phyloP scores from a whole-genome alignment of 2,113 vertebrate species.

The Mesembrinibis cayennensis region DNA sequence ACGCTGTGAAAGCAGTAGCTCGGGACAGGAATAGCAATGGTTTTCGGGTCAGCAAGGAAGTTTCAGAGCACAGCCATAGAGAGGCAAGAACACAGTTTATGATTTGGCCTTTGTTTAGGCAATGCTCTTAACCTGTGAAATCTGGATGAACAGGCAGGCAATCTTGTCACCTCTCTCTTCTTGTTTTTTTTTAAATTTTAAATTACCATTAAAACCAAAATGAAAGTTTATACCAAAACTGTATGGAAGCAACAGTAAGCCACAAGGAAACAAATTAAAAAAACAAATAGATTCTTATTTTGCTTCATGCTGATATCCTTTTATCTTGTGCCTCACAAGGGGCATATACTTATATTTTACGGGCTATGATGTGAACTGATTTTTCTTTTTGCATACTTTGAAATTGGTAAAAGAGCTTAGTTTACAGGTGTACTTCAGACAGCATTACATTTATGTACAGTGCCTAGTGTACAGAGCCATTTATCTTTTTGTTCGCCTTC shows the following conservation, averaged over 20 bases:
- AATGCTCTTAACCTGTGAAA: not conserved
- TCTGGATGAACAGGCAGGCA: not conserved
- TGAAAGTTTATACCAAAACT: not conserved
- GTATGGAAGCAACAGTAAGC: not conserved
- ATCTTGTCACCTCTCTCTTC: not conserved
- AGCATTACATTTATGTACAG: not conserved
- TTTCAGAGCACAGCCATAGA: not conserved
- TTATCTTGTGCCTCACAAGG: not conserved
- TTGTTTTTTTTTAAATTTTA: not conserved
- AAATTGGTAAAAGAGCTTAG: not conserved
- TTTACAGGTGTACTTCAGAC: constrained; percentile 16
- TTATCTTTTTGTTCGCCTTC: constrained; percentile 36
- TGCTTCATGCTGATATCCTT: not conserved
- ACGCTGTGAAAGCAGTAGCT: not conserved
- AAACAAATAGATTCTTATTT: not conserved
- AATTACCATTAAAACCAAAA: not conserved
- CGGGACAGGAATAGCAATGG: not conserved
- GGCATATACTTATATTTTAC: not conserved
- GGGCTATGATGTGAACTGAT: not conserved
- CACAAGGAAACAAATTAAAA: not conserved
- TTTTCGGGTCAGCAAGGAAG: not conserved
- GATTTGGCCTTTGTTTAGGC: not conserved
- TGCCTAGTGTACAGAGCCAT: not conserved
- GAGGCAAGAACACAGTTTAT: not conserved
- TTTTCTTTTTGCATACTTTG: not conserved